phyloP scores from a whole-genome alignment of 2,888 invertebrate species.

The Hydroisotoma schaefferi region DNA sequence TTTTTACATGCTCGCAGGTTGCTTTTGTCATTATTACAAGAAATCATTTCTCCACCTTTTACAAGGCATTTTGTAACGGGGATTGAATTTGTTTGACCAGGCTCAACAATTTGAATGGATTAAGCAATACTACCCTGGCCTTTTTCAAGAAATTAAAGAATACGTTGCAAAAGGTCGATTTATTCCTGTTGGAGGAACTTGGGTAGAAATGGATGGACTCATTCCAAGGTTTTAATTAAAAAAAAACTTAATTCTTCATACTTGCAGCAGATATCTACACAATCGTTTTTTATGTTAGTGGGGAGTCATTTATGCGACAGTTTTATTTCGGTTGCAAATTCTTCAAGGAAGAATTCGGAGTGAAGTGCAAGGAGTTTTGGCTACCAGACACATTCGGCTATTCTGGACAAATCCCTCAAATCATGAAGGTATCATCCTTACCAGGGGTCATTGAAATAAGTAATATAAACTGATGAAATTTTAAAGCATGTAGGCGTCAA shows the following conservation, averaged over 20 bases:
- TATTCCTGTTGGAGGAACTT: conserved; percentile 56
- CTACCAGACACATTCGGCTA: conserved; percentile 59
- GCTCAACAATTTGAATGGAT: conserved; percentile 57
- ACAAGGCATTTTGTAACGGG: neutral
- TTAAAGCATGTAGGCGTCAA: conserved; percentile 52
- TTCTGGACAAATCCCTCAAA: conserved; percentile 57
- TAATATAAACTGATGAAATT: too few species aligned
- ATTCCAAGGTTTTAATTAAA: conserved; percentile 48
- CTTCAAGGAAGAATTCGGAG: conserved; percentile 55
- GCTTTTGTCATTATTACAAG: neutral
- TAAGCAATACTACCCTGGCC: conserved; percentile 53
- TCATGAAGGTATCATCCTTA: conserved; percentile 53
- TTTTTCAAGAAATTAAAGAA: conserved; percentile 53
- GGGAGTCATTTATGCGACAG: conserved; percentile 57
- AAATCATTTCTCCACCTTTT: neutral
- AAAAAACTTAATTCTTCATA: neutral
- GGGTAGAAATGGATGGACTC: conserved; percentile 56
- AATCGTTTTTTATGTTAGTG: conserved; percentile 49
- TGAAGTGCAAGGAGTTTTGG: conserved; percentile 55
- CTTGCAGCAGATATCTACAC: neutral
- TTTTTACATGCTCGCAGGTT: conserved; percentile 55
- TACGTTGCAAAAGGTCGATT: conserved; percentile 52
- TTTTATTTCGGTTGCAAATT: conserved; percentile 56
- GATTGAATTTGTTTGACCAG: conserved; percentile 46
- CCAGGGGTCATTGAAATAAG: too few species aligned